Evolutionary conservation across 92 coral and sea anemone species (phyloP), one percentile per base, ranked within the genome.

Genomic region (Siderastrea radians): DNA sequence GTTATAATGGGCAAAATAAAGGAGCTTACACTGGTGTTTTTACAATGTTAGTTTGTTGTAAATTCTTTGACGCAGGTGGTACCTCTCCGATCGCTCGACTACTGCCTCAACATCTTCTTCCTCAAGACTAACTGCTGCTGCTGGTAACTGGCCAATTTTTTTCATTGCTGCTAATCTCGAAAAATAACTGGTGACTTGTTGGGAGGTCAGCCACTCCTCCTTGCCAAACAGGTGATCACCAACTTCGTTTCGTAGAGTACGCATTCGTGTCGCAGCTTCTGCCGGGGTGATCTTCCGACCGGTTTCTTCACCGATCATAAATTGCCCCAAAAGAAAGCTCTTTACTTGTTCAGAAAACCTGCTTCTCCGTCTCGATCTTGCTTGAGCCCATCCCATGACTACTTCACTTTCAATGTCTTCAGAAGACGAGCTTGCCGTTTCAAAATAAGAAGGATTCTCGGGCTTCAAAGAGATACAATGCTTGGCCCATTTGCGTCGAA

Each of bases 271-370:
- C 14, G 83, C 59, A 10, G 90, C 79, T 70, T 90, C 90, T 8
- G 63, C 60, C 6, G 93, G 85, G 12, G 84, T 90, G 2, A 85
- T 83, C 19, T 90, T 90, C 49, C 84, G 66, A 13, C 91, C 91
- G 4, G 93, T 90, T 43, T 90, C 91, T 57, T 86, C 91, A 15
- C 93, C 93, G 58, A 74, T 63, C 54, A 90, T 45, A 47, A 90
- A 90, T 50, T 72, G 78, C 58, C 80, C 88, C 17, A 80, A 67
- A 14, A 90, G 90, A 54, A 45, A 90, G 49, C n/a, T 80, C 60
- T 74, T 90, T 0, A 90, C 90, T 69, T 90, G 14, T 7, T 11
- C 64, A 2, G 90, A 66, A 76, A 78, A 86, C 74, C 84, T 85
- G n/a, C 63, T 80, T 16, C 77, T n/a, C 17, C 54, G 62, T 55